Evolutionary conservation across 2,888 invertebrate genomes (phyloP).

Genomic region (Thera obeliscata): DNA sequence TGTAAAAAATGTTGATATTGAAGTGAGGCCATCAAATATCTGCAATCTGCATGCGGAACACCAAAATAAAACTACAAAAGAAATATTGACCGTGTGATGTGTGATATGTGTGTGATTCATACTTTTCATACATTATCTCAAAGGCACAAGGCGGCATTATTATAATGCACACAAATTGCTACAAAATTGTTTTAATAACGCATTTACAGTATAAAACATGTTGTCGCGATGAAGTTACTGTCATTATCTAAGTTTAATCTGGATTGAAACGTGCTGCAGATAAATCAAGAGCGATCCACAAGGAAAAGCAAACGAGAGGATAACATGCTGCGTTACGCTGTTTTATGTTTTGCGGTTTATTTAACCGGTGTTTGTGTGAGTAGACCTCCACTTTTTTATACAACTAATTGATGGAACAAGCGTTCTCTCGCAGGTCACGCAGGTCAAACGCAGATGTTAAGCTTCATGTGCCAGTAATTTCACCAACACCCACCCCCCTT

Average conservation of each 20-base stretch:
- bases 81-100: slow-evolving; percentile 1
- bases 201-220: slow-evolving; percentile 16
- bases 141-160: neutral
- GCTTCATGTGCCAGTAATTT: no score
- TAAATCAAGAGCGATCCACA: neutral
- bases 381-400: neutral
- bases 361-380: slow-evolving; percentile 27
- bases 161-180: slow-evolving; percentile 4
- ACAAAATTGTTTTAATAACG: slow-evolving; percentile 18
- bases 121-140: neutral
- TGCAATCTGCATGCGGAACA: neutral
- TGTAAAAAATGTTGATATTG: neutral
- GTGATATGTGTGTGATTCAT: neutral
- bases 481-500: no score
- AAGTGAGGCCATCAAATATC: neutral
- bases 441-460: no score
- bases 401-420: no score
- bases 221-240: neutral
- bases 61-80: neutral
- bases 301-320: neutral
- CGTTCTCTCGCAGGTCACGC: no score
- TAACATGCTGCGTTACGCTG: slow-evolving; percentile 29
- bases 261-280: neutral
- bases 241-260: slow-evolving; percentile 7
- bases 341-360: slow-evolving; percentile 19